phyloP scores from a whole-genome alignment of 2,888 invertebrate genomes.

The Synanthedon myopaeformis region DNA sequence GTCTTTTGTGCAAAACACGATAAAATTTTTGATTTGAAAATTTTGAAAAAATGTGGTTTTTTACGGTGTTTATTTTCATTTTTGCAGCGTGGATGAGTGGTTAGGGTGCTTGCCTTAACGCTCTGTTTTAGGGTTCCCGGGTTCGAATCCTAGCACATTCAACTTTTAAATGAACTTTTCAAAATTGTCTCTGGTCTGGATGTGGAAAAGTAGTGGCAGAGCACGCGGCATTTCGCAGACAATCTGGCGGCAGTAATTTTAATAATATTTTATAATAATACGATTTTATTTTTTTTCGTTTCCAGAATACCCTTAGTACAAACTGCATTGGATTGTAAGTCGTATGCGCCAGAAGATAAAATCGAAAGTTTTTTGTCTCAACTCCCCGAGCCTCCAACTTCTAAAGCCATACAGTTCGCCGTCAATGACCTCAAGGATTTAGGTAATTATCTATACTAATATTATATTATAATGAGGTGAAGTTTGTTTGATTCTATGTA shows the following conservation, averaged over 20 bases:
- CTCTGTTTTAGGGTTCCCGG: too few relatives aligned
- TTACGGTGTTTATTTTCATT: background rate
- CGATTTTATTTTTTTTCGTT: conserved; percentile 2
- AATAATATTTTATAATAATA: too few relatives aligned
- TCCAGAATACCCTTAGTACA: conserved; percentile 66
- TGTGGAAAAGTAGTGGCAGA: too few relatives aligned
- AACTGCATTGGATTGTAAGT: conserved; percentile 72
- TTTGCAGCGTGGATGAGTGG: too few relatives aligned
- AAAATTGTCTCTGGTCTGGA: too few relatives aligned
- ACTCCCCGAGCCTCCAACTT: conserved; percentile 73
- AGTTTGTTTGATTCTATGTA: too few relatives aligned
- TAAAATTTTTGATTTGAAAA: background rate
- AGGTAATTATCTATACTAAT: conserved; percentile 29
- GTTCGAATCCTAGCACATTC: too few relatives aligned
- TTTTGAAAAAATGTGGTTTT: background rate
- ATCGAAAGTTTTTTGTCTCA: conserved; percentile 70
- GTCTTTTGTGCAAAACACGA: background rate
- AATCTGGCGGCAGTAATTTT: too few relatives aligned
- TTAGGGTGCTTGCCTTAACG: too few relatives aligned
- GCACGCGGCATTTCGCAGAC: too few relatives aligned
- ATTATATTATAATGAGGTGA: too few relatives aligned
- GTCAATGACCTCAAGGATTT: conserved; percentile 71
- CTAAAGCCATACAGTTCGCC: conserved; percentile 61
- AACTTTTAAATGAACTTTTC: too few relatives aligned
- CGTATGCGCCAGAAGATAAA: conserved; percentile 68